Conservation (phyloP, 2,888 invertebrate genomes). For the Stramonita haemastoma region DNA sequence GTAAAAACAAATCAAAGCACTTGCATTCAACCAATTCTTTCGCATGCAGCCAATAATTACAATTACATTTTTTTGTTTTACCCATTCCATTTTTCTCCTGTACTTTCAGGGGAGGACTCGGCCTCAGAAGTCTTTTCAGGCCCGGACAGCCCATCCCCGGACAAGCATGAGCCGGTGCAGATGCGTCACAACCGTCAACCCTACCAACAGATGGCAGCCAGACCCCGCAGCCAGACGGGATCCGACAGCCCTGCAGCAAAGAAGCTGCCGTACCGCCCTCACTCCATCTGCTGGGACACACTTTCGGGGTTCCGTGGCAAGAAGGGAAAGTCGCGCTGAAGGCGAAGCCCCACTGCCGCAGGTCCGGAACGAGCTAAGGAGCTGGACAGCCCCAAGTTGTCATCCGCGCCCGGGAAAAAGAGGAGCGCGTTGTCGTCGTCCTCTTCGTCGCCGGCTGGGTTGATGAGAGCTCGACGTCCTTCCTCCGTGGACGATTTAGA, state of each 20-base stretch:
- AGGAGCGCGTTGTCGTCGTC: conserved; percentile 39
- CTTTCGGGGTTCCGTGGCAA: not conserved
- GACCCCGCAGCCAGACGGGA: not conserved
- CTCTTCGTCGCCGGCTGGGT: conserved; percentile 43
- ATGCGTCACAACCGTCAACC: not conserved
- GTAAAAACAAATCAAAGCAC: too few relatives aligned
- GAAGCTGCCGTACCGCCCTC: conserved; percentile 16
- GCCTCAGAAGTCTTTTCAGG: conserved; percentile 33
- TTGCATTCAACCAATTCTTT: too few relatives aligned
- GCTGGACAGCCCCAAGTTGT: not conserved
- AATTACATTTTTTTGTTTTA: too few relatives aligned
- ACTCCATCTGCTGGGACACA: conserved; percentile 22
- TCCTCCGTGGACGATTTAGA: conserved; percentile 23
- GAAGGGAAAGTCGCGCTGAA: not conserved
- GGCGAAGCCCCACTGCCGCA: not conserved
- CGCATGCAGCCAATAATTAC: too few relatives aligned
- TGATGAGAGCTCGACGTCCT: conserved; percentile 40
- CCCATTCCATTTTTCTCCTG: not conserved
- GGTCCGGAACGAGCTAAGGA: not conserved
- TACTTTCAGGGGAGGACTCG: conserved; percentile 37
- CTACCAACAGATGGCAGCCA: not conserved
- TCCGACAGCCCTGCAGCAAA: conserved; percentile 10
- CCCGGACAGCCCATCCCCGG: conserved; percentile 15
- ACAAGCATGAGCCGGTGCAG: conserved; percentile 1
- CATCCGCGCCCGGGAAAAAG: not conserved